Conservation (phyloP, 1,140 invertebrate species). For the Phocides pigmalion region DNA sequence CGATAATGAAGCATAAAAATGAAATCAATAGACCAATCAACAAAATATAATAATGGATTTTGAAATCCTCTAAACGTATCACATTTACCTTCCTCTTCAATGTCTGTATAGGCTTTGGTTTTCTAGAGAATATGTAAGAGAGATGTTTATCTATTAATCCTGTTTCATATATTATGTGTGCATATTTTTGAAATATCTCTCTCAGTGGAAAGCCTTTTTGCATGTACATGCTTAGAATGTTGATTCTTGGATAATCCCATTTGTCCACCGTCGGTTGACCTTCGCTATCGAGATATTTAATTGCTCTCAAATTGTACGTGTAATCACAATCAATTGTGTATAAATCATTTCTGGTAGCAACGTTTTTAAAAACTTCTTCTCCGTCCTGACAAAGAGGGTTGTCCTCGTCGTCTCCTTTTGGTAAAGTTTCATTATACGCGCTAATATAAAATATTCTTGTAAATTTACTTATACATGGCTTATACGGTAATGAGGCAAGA, state of each 20-base stretch:
- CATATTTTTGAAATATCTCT: conserved; percentile 39
- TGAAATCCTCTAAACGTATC: conserved; percentile 39
- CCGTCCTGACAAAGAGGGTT: conserved; percentile 29
- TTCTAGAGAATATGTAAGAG: conserved; percentile 30
- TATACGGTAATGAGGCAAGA: conserved; percentile 35
- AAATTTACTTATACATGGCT: conserved; percentile 42
- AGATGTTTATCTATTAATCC: conserved; percentile 43
- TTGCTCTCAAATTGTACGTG: conserved; percentile 34
- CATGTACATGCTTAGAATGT: conserved; percentile 40
- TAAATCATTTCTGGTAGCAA: conserved; percentile 40
- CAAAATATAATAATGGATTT: conserved; percentile 42
- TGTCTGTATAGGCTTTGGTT: conserved; percentile 11
- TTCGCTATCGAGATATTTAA: conserved; percentile 37
- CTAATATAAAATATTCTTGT: conserved; percentile 39
- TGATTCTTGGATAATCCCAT: conserved; percentile 39
- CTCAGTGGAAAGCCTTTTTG: conserved; percentile 43
- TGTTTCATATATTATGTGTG: conserved; percentile 40
- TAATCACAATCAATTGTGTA: conserved; percentile 49
- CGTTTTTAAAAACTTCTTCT: conserved; percentile 38
- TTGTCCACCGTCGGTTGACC: conserved; percentile 42
- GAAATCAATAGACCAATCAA: conserved; percentile 38
- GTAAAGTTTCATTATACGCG: conserved; percentile 46
- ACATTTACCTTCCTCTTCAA: conserved; percentile 33
- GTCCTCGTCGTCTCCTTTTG: conserved; percentile 18
- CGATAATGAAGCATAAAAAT: conserved; percentile 36